Evolutionary conservation across 2,113 vertebrate species (phyloP).

Genomic region (Xerus inauris): DNA sequence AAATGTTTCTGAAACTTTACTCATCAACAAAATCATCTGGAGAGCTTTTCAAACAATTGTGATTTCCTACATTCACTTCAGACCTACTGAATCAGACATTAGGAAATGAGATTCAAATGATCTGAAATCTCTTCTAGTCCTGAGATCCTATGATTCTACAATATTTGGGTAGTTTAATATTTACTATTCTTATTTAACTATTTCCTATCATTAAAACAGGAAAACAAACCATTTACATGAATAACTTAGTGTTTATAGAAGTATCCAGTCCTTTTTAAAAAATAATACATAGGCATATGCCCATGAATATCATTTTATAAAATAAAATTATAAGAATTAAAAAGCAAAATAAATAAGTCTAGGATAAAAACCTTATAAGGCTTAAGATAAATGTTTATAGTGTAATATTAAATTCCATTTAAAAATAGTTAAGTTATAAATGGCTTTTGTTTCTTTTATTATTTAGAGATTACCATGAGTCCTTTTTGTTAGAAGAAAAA

Average conservation of each 20-base stretch:
- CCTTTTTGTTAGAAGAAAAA: constrained; percentile 19
- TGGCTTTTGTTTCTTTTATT: not conserved
- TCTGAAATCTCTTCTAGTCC: not conserved
- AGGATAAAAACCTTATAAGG: not conserved
- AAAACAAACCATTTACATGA: not conserved
- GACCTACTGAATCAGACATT: not conserved
- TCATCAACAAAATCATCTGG: not conserved
- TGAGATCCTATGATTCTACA: not conserved
- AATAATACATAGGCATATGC: not conserved
- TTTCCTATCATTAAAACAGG: not conserved
- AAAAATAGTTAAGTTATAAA: not conserved
- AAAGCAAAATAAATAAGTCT: not conserved
- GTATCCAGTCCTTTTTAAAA: not conserved
- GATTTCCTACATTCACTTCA: not conserved
- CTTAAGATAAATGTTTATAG: constrained; percentile 21
- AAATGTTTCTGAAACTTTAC: not conserved
- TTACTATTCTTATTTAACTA: not conserved
- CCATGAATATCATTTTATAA: constrained; percentile 50
- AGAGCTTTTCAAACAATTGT: not conserved
- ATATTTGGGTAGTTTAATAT: not conserved
- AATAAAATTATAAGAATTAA: constrained; percentile 32
- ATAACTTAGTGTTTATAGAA: constrained; percentile 41
- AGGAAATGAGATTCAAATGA: not conserved
- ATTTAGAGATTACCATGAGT: not conserved
- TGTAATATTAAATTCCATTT: not conserved